These are phyloP conservation scores for Lydus trimaculatus DNA, from an alignment of 2,888 invertebrate species.

Conservation along the genomic window DNA sequence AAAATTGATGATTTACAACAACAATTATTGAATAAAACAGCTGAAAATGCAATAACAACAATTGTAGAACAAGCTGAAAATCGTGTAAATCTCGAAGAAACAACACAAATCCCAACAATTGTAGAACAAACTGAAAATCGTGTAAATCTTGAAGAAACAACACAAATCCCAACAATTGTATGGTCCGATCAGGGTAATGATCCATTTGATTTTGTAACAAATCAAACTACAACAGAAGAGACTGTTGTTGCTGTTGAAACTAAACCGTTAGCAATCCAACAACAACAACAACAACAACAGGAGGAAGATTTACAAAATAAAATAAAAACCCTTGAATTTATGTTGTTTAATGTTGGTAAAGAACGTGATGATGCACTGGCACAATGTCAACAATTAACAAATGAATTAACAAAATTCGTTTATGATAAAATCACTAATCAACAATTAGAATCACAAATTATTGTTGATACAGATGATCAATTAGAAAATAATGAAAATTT, in stretches of 20 bases:
- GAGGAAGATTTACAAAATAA: conserved; percentile 52
- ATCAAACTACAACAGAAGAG: not conserved
- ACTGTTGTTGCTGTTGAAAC: not conserved
- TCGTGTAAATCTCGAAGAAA: not conserved
- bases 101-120: conserved; percentile 32
- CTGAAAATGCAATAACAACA: too few species aligned
- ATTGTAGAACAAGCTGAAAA: conserved; percentile 38
- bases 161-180: conserved; percentile 39
- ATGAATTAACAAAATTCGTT: conserved; percentile 54
- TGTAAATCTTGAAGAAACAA: conserved; percentile 1
- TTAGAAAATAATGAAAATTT: conserved; percentile 20
- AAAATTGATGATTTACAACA: conserved; percentile 30
- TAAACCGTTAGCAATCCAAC: conserved; percentile 11
- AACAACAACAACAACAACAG: conserved; percentile 43
- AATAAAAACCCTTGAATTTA: conserved; percentile 57
- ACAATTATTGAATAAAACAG: conserved; percentile 37
- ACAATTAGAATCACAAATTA: conserved; percentile 34
- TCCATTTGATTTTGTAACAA: conserved; percentile 39
- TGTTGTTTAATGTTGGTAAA: conserved; percentile 57
- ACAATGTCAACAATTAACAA: conserved; percentile 55
- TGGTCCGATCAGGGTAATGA: conserved; percentile 41
- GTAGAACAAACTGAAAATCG: conserved; percentile 33
- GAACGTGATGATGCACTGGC: conserved; percentile 55
- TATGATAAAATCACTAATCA: conserved; percentile 31
- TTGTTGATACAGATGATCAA: not conserved